Evolutionary conservation across 2,888 invertebrate species (phyloP), one percentile per base, ranked within the genome.

Genomic region (Dynastes tityus): DNA sequence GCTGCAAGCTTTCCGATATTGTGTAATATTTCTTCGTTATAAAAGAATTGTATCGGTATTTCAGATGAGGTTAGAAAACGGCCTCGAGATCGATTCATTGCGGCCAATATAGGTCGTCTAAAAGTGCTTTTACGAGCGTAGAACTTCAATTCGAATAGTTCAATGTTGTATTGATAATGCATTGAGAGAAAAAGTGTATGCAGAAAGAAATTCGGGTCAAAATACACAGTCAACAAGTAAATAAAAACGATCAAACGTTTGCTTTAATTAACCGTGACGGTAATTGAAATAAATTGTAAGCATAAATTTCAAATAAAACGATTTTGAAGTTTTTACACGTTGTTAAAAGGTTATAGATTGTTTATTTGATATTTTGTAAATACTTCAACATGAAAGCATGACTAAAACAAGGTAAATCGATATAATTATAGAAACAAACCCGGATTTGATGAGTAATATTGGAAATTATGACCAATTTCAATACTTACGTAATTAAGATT

Each of bases 41-140:
- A 5, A 53, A 53, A 16, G 53, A 53, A 53, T 53, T 55, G 55
- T 55, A 55, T 55, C 55, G 55, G 22, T 55, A 55, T 55, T 55
- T 55, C 45, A 8, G 45, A 22, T 55, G 55, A 55, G 55, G 55
- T 55, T 16, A 22, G 4, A 16, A 22, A 55, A 55, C 55, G 55
- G n/a, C 55, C 55, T 55, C 55, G 55, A 55, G 55, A 55, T 55
- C 55, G 5, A 22, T 55, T 16, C 22, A 55, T 55, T 55, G 22
- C 55, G 6, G 6, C 22, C 22, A 55, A 55, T 55, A 55, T 55
- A 55, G 55, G 55, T 55, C 55, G 55, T 2, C 22, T 55, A 55
- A 22, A 55, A 55, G 55, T 22, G 16, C 22, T 55, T 22, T 55
- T 55, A 22, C 22, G 22, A 55, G 0, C 22, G 55, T 16, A 55